These are phyloP conservation scores for Thalpophila matura DNA, from an alignment of 2,888 invertebrate genomes.

Conservation along the genomic window DNA sequence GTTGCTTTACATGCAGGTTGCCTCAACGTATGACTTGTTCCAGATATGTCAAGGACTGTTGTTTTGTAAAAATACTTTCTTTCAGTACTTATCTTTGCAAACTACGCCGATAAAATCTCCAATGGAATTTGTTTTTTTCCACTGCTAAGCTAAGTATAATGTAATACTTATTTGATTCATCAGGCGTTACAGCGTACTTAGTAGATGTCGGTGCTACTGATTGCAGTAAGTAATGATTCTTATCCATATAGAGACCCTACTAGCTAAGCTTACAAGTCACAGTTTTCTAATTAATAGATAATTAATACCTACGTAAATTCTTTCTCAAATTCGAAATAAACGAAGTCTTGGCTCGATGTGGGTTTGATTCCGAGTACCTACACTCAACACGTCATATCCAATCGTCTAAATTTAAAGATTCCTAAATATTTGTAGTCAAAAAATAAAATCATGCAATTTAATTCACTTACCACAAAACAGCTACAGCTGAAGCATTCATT, in stretches of 20 bases:
- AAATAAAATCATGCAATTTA: not conserved
- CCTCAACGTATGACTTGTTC: constrained; percentile 77
- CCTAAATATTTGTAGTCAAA: too few relatives aligned
- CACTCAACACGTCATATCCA: too few relatives aligned
- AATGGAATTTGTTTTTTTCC: constrained; percentile 50
- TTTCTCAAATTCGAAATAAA: too few relatives aligned
- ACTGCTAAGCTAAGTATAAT: constrained; percentile 22
- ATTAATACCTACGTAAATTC: too few relatives aligned
- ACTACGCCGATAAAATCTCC: constrained; percentile 54
- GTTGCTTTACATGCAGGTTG: constrained; percentile 69
- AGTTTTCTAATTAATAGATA: too few relatives aligned
- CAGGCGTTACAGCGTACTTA: too few relatives aligned
- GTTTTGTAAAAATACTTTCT: constrained; percentile 82
- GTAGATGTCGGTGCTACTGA: not conserved
- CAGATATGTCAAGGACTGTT: constrained; percentile 86
- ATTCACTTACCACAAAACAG: not conserved
- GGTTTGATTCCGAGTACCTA: too few relatives aligned
- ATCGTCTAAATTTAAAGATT: too few relatives aligned
- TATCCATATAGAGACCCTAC: too few relatives aligned
- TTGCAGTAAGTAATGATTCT: too few relatives aligned
- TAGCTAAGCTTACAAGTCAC: not conserved
- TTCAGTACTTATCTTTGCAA: constrained; percentile 72
- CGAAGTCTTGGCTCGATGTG: too few relatives aligned
- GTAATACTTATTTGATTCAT: constrained; percentile 18
- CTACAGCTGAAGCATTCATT: not conserved